Evolutionary conservation across 2,888 invertebrate species (phyloP).

Genomic region (Vandiemenella viatica): DNA sequence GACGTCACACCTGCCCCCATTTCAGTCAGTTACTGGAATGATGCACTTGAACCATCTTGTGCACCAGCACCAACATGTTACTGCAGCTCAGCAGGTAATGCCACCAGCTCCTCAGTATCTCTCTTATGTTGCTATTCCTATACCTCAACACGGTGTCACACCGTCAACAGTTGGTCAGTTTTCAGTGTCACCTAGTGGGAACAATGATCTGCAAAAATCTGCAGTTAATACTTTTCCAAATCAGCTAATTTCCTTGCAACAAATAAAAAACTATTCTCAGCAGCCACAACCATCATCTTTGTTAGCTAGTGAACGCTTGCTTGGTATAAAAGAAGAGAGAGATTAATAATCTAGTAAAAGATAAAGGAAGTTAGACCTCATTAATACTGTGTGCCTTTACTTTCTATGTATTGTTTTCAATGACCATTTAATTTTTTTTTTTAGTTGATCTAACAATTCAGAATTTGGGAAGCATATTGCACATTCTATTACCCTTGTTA

Average conservation of each 20-base stretch:
- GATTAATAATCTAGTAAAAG: too few relatives aligned
- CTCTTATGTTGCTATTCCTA: slow-evolving; percentile 78
- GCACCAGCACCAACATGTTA: slow-evolving; percentile 41
- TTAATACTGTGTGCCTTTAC: too few relatives aligned
- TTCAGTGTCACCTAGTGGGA: slow-evolving; percentile 30
- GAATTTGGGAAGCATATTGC: too few relatives aligned
- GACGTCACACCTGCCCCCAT: slow-evolving; percentile 86
- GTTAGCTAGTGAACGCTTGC: slow-evolving; percentile 50
- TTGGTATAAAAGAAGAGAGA: slow-evolving; percentile 15
- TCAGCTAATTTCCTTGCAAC: slow-evolving; percentile 87
- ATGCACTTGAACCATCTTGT: slow-evolving; percentile 41
- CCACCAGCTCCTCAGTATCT: slow-evolving; percentile 44
- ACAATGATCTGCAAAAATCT: slow-evolving; percentile 37
- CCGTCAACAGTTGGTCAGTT: slow-evolving; percentile 23
- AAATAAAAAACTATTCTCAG: slow-evolving; percentile 90
- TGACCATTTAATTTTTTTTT: too few relatives aligned
- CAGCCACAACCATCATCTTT: slow-evolving; percentile 60
- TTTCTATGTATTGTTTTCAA: too few relatives aligned
- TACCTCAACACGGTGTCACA: slow-evolving; percentile 34
- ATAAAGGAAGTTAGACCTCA: too few relatives aligned
- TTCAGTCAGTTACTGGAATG: slow-evolving; percentile 59
- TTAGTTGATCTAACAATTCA: too few relatives aligned
- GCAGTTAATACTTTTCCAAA: slow-evolving; percentile 65
- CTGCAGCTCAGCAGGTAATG: slow-evolving; percentile 20
- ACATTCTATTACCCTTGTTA: too few relatives aligned